Conservation (phyloP, 2,113 vertebrate genomes). For the Eptesicus fuscus region DNA sequence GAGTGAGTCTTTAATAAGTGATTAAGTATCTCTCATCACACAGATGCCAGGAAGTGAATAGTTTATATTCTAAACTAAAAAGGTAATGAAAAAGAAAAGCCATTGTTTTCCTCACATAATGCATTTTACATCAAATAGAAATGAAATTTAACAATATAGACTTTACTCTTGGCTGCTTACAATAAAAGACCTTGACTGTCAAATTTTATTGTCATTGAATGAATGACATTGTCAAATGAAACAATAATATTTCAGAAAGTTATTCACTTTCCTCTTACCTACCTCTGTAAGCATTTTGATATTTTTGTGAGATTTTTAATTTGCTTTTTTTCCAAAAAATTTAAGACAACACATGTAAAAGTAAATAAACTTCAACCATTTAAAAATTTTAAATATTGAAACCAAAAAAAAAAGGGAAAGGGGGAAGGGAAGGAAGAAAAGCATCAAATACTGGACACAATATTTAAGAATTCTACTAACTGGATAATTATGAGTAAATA, state of each 20-base stretch:
- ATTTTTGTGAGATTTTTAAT: not conserved
- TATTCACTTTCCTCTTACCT: not conserved
- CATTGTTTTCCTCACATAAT: slow-evolving; percentile 22
- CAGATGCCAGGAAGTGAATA: not conserved
- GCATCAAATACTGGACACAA: not conserved
- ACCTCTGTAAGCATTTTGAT: not conserved
- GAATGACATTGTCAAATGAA: not conserved
- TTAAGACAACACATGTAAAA: not conserved
- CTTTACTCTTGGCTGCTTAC: not conserved
- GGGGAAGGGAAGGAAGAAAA: not conserved
- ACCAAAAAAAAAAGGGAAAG: not conserved
- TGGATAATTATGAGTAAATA: not conserved
- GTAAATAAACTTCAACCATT: not conserved
- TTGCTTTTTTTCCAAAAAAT: slow-evolving; percentile 8
- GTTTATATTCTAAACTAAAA: slow-evolving; percentile 4
- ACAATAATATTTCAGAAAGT: not conserved
- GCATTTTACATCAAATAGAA: not conserved
- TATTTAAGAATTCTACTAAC: not conserved
- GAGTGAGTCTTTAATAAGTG: not conserved
- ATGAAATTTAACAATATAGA: not conserved
- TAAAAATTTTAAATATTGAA: slow-evolving; percentile 4
- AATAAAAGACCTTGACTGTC: slow-evolving; percentile 41
- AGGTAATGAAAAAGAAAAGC: not conserved
- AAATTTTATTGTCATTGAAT: slow-evolving; percentile 15
- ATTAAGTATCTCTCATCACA: not conserved